phyloP scores from a whole-genome alignment of 2,113 vertebrate species.

The Prolemur simus region DNA sequence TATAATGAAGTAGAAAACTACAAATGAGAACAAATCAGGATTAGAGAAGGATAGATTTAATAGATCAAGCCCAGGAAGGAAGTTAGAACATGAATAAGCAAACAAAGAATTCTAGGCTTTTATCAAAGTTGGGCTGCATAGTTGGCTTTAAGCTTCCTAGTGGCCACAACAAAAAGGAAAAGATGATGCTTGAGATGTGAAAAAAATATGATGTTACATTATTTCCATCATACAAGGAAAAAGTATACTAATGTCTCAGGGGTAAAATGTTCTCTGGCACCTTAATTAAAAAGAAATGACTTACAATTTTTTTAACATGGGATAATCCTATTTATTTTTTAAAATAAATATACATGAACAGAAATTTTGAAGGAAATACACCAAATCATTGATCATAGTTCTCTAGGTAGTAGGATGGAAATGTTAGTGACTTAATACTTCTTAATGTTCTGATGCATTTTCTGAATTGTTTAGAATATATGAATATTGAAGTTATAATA shows the following conservation, averaged over 20 bases:
- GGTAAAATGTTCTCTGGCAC: neutral
- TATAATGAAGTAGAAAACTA: neutral
- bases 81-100: neutral
- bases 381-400: neutral
- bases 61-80: neutral
- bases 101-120: neutral
- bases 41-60: neutral
- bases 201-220: neutral
- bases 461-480: neutral
- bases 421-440: neutral
- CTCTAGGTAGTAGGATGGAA: neutral
- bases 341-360: slow-evolving; percentile 4
- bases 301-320: neutral
- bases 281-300: neutral
- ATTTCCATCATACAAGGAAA: neutral
- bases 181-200: neutral
- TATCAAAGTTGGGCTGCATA: neutral
- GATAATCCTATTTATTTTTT: slow-evolving; percentile 25
- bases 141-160: neutral
- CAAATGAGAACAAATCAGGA: neutral
- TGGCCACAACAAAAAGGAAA: neutral
- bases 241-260: neutral
- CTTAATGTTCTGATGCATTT: neutral
- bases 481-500: neutral
- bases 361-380: slow-evolving; percentile 25